Evolutionary conservation across 2,888 invertebrate genomes (phyloP), one percentile per base, ranked within the genome.

Genomic region (Axea sp.): DNA sequence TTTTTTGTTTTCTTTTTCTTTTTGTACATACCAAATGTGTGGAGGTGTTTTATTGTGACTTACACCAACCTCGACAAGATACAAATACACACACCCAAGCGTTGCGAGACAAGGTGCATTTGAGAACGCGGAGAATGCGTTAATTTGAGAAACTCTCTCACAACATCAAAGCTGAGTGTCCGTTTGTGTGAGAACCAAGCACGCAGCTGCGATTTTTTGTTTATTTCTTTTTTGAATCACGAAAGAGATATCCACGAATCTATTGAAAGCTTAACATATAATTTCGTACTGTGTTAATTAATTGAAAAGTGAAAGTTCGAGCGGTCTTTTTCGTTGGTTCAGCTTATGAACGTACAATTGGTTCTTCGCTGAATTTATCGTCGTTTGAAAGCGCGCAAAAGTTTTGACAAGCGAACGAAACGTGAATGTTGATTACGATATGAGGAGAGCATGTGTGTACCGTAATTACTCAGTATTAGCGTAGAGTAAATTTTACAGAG

Each of bases 31-130:
- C 19, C n/a, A 53, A 24, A 53, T 51, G 51, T 43, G 17, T 41
- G 41, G 49, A 43, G 9, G 65, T 22, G 39, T 33, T 60, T 41
- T 43, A 33, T 62, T 35, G 8, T 35, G 74, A 65, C 74, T 65
- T 69, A 69, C 60, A 69, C 69, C 65, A 74, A 64, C 74, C 74
- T 74, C 68, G 45, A 59, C 69, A 68, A 64, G 74, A 65, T 74
- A 64, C 49, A 59, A 39, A 64, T 30, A 60, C 57, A 11, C 35
- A 73, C 74, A 31, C 74, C 74, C 69, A 74, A 69, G 74, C 69
- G 57, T 15, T 31, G 47, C 67, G 19, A 30, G 7, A 60, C 60
- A 68, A 68, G 68, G 68, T 69, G 74, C 74, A 74, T 15, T 9
- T 8, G 31, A 49, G 45, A 64, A 65, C 67, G 67, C 65, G 15